These are phyloP conservation scores for Bos indicus DNA, from an alignment of 2,113 vertebrate genomes.

Conservation along the genomic window DNA sequence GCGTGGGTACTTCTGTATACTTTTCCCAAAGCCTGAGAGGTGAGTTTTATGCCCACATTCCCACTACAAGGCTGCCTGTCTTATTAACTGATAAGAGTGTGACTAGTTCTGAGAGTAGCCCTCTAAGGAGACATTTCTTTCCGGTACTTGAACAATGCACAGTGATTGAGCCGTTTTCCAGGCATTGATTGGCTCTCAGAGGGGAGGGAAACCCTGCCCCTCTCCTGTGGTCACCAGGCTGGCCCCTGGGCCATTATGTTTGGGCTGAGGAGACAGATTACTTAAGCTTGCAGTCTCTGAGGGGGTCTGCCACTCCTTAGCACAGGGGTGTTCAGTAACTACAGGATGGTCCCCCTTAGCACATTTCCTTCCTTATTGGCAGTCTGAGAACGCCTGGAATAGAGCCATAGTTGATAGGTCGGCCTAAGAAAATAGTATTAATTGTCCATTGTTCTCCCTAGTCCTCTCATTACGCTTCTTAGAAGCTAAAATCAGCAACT, in stretches of 20 bases:
- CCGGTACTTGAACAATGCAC: neutral
- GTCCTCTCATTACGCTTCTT: slow-evolving; percentile 8
- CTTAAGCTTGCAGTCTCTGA: neutral
- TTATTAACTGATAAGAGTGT: neutral
- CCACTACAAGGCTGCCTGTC: neutral
- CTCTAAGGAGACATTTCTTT: neutral
- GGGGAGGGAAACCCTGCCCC: slow-evolving; percentile 39
- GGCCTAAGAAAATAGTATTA: slow-evolving; percentile 10
- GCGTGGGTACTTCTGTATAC: neutral
- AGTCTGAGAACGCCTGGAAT: slow-evolving; percentile 35
- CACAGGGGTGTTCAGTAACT: neutral
- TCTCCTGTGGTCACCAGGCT: neutral
- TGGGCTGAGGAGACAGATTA: slow-evolving; percentile 11
- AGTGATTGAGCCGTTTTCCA: neutral
- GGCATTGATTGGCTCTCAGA: neutral
- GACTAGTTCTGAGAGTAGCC: neutral
- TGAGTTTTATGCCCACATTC: neutral
- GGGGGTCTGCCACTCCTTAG: neutral
- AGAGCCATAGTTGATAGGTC: slow-evolving; percentile 6
- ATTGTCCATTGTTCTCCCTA: slow-evolving; percentile 14
- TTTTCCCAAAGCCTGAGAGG: neutral
- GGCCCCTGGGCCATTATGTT: slow-evolving; percentile 28
- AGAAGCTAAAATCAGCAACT: slow-evolving; percentile 6
- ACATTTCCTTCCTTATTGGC: slow-evolving; percentile 54
- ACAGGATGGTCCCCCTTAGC: neutral